Percentiles rank a stretch among this genome's conserved stretches.
Conservation (phyloP, 2,888 invertebrate species). For the Caenorhabditis sp. region DNA sequence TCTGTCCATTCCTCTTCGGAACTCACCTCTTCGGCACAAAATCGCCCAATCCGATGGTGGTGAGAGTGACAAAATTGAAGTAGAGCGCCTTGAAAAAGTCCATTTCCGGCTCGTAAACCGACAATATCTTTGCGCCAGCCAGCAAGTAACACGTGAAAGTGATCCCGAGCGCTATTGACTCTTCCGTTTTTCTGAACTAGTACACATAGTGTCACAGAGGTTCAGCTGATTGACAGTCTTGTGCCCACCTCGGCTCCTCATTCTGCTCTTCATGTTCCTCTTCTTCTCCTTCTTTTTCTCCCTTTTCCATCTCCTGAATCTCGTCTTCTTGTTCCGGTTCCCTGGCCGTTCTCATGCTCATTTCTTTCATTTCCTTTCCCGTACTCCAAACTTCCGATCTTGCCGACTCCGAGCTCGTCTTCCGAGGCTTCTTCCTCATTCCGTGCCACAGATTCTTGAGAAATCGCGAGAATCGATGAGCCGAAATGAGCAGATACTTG, state of each 20-base stretch:
- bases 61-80: constrained; percentile 77
- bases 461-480: constrained; percentile 24
- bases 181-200: constrained; percentile 59
- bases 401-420: constrained; percentile 5
- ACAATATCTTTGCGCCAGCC: constrained; percentile 70
- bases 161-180: constrained; percentile 69
- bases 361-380: constrained; percentile 41
- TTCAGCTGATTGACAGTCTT: neutral
- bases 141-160: constrained; percentile 71
- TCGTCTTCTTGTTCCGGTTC: constrained; percentile 43
- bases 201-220: too few species aligned
- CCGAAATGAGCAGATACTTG: constrained; percentile 20
- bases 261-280: constrained; percentile 42
- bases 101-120: constrained; percentile 77
- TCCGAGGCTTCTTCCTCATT: too few species aligned
- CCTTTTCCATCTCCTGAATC: constrained; percentile 6
- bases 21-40: constrained; percentile 72
- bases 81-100: constrained; percentile 76
- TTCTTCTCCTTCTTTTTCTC: constrained; percentile 44
- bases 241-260: constrained; percentile 27
- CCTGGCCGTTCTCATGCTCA: constrained; percentile 46
- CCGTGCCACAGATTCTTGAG: constrained; percentile 25
- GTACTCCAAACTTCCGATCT: constrained; percentile 42
- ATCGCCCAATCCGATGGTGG: constrained; percentile 75
- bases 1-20: too few species aligned